Conservation (phyloP, 2,113 vertebrate genomes). For the Butorides virescens region DNA sequence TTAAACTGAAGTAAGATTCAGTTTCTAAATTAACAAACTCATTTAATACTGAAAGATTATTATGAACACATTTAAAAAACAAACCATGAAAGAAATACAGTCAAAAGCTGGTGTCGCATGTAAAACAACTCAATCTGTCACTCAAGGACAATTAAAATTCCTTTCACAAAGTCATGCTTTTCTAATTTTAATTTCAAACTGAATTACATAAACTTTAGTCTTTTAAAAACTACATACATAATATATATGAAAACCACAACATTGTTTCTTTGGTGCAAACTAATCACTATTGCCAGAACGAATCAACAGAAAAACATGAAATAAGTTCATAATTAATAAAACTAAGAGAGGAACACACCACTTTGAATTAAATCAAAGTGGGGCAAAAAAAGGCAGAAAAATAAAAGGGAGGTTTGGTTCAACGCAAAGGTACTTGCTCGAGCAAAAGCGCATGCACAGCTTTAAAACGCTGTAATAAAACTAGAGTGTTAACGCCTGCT, state of each 20-base stretch:
- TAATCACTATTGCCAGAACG: background rate
- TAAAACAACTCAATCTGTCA: background rate
- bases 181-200: background rate
- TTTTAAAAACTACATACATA: background rate
- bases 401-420: background rate
- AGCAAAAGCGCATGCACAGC: background rate
- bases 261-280: background rate
- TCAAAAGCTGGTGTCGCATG: background rate
- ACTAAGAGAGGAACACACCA: background rate
- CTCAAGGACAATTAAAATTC: background rate
- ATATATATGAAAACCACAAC: background rate
- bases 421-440: background rate
- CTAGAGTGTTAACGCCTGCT: background rate
- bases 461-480: background rate
- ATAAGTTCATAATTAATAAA: background rate
- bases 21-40: background rate
- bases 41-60: background rate
- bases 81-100: background rate
- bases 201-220: background rate
- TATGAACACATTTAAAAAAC: background rate
- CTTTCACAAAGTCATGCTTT: background rate
- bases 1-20: background rate
- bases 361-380: background rate
- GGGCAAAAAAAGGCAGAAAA: background rate
- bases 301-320: background rate